Conservation (phyloP, 1,140 invertebrate species). For the Delia radicum region DNA sequence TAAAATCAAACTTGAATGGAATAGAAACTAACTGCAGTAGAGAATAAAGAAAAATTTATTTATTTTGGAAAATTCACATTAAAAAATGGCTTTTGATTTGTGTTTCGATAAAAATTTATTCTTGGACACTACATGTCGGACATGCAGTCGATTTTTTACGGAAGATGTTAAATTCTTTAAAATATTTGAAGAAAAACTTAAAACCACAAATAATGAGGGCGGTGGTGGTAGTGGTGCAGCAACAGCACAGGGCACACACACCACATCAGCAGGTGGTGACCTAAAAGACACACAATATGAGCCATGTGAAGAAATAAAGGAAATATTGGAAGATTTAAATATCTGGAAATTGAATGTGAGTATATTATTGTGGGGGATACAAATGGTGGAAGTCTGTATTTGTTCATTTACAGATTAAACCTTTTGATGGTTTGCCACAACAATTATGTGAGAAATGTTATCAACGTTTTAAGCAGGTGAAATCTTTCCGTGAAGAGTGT, state of each 20-base stretch:
- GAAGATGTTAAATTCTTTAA: slow-evolving; percentile 22
- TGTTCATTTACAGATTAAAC: slow-evolving; percentile 23
- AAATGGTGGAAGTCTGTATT: background rate
- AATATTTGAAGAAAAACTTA: slow-evolving; percentile 8
- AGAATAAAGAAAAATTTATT: background rate
- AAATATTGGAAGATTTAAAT: slow-evolving; percentile 25
- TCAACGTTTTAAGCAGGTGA: slow-evolving; percentile 21
- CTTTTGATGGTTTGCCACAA: slow-evolving; percentile 29
- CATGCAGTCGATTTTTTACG: slow-evolving; percentile 26
- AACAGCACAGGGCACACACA: background rate
- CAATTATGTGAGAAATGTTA: slow-evolving; percentile 29
- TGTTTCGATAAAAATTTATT: slow-evolving; percentile 27
- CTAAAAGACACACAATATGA: background rate
- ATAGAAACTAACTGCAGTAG: background rate
- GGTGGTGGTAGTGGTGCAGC: background rate
- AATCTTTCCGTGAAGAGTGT: slow-evolving; percentile 25
- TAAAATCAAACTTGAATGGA: background rate
- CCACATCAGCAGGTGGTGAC: background rate
- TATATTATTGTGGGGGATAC: background rate
- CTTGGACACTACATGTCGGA: slow-evolving; percentile 25
- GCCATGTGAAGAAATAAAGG: slow-evolving; percentile 13
- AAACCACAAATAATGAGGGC: background rate
- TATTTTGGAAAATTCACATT: background rate
- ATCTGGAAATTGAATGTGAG: slow-evolving; percentile 29
- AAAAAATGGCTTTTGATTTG: slow-evolving; percentile 23